Conservation (phyloP, 2,113 vertebrate species). For the Riparia riparia region DNA sequence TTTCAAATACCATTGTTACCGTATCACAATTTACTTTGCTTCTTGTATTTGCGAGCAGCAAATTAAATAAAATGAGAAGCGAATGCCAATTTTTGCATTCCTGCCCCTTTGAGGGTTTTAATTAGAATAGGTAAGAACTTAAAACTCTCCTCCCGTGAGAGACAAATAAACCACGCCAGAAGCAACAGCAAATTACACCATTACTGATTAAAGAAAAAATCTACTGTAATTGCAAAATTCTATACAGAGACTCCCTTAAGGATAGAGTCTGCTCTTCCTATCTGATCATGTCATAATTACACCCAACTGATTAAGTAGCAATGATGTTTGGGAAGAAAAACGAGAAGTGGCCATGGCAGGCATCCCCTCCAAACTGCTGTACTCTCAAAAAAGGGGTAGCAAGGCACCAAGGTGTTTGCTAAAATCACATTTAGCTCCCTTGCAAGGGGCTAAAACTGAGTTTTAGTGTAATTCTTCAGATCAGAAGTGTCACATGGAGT, state of each 20-base stretch:
- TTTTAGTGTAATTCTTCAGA: background rate
- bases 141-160: background rate
- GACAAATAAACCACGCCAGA: background rate
- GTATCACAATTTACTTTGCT: background rate
- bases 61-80: background rate
- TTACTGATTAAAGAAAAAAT: background rate
- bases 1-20: background rate
- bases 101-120: background rate
- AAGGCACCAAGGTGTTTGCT: background rate
- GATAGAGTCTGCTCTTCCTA: background rate
- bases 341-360: background rate
- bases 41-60: background rate
- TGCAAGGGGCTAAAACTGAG: background rate
- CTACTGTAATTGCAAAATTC: background rate
- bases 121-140: background rate
- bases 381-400: background rate
- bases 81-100: background rate
- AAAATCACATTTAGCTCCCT: background rate
- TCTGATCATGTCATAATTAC: background rate
- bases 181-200: background rate
- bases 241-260: background rate
- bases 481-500: background rate
- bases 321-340: background rate
- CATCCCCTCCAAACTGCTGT: background rate
- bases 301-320: background rate